Evolutionary conservation across 2,888 invertebrate species (phyloP), one percentile per base, ranked within the genome.

Genomic region (Zaprionus obscuricornis): DNA sequence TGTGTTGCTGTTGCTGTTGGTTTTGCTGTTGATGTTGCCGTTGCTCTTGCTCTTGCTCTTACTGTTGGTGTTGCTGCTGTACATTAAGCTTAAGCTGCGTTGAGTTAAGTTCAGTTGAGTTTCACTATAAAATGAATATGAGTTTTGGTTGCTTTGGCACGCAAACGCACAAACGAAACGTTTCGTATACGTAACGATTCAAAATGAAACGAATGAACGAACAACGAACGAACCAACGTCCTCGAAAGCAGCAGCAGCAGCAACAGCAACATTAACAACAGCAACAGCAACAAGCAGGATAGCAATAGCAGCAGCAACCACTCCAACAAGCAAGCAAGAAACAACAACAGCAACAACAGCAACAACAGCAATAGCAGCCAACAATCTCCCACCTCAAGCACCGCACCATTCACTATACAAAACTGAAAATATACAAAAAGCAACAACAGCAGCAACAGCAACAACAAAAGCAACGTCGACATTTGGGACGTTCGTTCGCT

Each of bases 71-170:
- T 20, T 60, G 40, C 43, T 64, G 49, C 31, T 55, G 68, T 57
- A 69, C 65, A 74, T 71, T 81, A 73, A 73, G 81, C 84, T 73
- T 76, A 64, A 64, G 81, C 81, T 71, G 68, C 65, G 74, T 64
- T 73, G 74, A n/a, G n/a, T 73, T 76, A 64, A 64, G 81, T 77
- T 71, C 65, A 63, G 74, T 64, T 73, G 74, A 85, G 78, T 79
- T 85, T 82, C 66, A 65, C 83, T 79, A 72, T 78, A 74, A 82
- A 75, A 66, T 72, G 75, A 65, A 82, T 85, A 82, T 66, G 83
- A 83, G 75, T 83, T 75, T 85, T 77, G 51, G 73, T 51, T 66
- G 74, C 52, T 75, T 78, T 81, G 71, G 71, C 84, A 85, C 79
- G 79, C 85, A 78, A 85, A 81, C 85, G 82, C 78, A 81, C 66